Percentiles rank a stretch among this genome's conserved stretches.
phyloP scores from a whole-genome alignment of 2,797 vertebrate species.

The Parauchenoglanis ngamensis region DNA sequence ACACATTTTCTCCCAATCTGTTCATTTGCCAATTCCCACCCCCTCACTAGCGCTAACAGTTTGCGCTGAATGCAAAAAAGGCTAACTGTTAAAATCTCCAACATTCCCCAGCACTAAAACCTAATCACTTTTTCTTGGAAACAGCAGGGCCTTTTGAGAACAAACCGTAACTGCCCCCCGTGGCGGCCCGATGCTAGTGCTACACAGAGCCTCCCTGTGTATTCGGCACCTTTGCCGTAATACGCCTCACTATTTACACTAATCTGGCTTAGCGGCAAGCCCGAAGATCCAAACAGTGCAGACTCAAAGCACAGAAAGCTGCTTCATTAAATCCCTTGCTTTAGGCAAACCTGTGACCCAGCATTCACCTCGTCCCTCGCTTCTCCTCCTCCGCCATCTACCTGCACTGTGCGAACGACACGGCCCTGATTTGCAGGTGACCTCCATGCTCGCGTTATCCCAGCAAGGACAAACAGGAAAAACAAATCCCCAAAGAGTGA shows the following conservation, averaged over 20 bases:
- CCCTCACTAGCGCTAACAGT: not conserved
- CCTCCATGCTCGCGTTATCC: constrained; percentile 75
- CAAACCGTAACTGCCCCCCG: constrained; percentile 60
- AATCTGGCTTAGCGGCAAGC: constrained; percentile 60
- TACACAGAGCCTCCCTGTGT: constrained; percentile 59
- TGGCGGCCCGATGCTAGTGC: constrained; percentile 55
- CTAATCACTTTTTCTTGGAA: constrained; percentile 22
- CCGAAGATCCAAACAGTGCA: constrained; percentile 66
- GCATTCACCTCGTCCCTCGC: constrained; percentile 11
- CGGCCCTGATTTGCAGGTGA: constrained; percentile 55
- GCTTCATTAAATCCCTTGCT: constrained; percentile 67
- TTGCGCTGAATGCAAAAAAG: not conserved
- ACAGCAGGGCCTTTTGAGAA: constrained; percentile 58
- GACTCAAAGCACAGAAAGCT: constrained; percentile 68
- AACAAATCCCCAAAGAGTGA: constrained; percentile 75
- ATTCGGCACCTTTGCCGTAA: constrained; percentile 66
- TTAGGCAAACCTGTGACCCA: constrained; percentile 68
- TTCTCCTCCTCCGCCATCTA: not conserved
- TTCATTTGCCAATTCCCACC: not conserved
- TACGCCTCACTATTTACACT: constrained; percentile 57
- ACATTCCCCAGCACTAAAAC: constrained; percentile 13
- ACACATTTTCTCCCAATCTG: not conserved
- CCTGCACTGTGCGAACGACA: not conserved
- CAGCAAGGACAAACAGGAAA: constrained; percentile 73
- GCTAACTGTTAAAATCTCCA: not conserved